phyloP scores from a whole-genome alignment of 2,113 vertebrate genomes.

The Neolamprologus devosi region DNA sequence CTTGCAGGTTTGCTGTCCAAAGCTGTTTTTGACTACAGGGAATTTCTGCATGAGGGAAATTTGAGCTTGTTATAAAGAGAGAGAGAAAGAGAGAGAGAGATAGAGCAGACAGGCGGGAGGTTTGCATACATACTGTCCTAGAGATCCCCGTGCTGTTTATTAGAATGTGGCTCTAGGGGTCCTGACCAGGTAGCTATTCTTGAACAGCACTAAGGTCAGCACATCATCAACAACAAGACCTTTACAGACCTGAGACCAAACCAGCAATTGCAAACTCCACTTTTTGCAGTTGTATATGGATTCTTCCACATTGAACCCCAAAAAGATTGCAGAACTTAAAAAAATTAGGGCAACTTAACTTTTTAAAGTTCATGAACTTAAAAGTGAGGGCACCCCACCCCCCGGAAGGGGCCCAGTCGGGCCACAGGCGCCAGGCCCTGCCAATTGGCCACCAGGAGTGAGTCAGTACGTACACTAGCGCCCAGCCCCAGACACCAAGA shows the following conservation, averaged over 20 bases:
- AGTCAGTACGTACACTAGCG: not conserved
- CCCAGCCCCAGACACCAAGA: not conserved
- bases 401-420: not conserved
- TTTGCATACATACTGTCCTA: constrained; percentile 10
- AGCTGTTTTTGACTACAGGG: constrained; percentile 46
- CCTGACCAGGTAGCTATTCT: constrained; percentile 34
- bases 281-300: not conserved
- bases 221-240: constrained; percentile 5
- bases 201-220: constrained; percentile 51
- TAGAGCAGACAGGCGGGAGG: not conserved
- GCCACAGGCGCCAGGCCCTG: not conserved
- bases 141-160: constrained; percentile 41
- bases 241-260: not conserved
- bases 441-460: not conserved
- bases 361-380: not conserved
- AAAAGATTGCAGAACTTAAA: not conserved
- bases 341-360: not conserved
- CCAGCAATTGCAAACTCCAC: not conserved
- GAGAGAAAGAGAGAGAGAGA: constrained; percentile 1
- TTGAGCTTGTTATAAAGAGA: constrained; percentile 48
- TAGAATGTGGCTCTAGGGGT: constrained; percentile 41
- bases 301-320: not conserved
- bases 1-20: constrained; percentile 46
- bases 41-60: constrained; percentile 45
- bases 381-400: not conserved